A percentile compares a stretch with the other conserved stretches of the same genome.
These are phyloP conservation scores for Neuroscelio doddi DNA, from an alignment of 2,888 invertebrate species.

Conservation along the genomic window DNA sequence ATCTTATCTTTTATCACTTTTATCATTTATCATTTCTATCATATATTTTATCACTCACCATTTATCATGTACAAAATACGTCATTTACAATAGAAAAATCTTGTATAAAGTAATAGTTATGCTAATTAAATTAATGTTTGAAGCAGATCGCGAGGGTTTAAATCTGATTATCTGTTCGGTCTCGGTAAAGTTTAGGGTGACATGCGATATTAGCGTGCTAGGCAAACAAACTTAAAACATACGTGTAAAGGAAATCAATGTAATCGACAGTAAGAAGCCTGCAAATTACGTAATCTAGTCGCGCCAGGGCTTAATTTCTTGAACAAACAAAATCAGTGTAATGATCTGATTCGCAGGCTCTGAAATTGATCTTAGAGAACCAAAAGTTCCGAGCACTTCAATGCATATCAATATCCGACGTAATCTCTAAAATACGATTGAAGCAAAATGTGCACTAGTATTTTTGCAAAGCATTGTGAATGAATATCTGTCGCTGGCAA, in stretches of 20 bases:
- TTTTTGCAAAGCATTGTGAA: background rate
- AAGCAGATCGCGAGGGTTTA: slow-evolving; percentile 5
- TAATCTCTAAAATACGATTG: slow-evolving; percentile 22
- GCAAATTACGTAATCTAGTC: slow-evolving; percentile 42
- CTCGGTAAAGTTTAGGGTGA: slow-evolving; percentile 15
- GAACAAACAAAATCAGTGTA: slow-evolving; percentile 38
- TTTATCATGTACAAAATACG: too few relatives aligned
- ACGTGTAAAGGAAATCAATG: slow-evolving; percentile 32
- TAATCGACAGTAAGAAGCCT: slow-evolving; percentile 41
- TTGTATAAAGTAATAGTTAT: too few relatives aligned
- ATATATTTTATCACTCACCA: too few relatives aligned
- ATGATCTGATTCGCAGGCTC: slow-evolving; percentile 23
- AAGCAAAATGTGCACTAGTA: background rate
- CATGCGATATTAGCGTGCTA: slow-evolving; percentile 21
- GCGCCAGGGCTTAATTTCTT: slow-evolving; percentile 37
- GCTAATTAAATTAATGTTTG: slow-evolving; percentile 15
- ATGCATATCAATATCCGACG: slow-evolving; percentile 19
- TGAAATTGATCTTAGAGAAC: slow-evolving; percentile 26
- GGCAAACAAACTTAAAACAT: slow-evolving; percentile 34
- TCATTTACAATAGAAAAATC: too few relatives aligned
- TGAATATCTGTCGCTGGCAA: too few relatives aligned
- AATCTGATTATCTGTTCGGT: slow-evolving; percentile 29
- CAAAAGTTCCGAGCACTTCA: slow-evolving; percentile 16
- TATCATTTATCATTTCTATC: too few relatives aligned
- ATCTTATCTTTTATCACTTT: too few relatives aligned